These are phyloP conservation scores for Onychostoma macrolepis DNA, from an alignment of 2,113 vertebrate species.

Conservation along the genomic window DNA sequence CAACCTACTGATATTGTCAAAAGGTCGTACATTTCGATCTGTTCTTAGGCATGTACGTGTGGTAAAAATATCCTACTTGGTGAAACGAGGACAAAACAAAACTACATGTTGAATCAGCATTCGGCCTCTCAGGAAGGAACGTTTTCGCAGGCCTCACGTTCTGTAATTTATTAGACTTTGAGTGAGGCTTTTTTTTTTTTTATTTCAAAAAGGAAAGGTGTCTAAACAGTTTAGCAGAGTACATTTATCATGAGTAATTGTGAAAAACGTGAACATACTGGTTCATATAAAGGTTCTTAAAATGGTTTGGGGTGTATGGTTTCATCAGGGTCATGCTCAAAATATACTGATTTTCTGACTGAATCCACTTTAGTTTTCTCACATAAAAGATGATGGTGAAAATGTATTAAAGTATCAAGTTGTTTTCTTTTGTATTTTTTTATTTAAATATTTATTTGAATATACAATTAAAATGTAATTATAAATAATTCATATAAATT, in stretches of 20 bases:
- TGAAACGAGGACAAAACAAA: not conserved
- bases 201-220: not conserved
- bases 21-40: conserved; percentile 30
- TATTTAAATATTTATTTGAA: not conserved
- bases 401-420: not conserved
- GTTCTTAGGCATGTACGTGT: conserved; percentile 1
- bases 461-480: not conserved
- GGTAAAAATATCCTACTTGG: conserved; percentile 27
- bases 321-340: not conserved
- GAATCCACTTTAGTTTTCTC: not conserved
- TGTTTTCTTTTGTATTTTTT: not conserved
- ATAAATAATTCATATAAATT: not conserved
- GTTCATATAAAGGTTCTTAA: not conserved
- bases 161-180: not conserved
- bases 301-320: not conserved
- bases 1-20: conserved; percentile 25
- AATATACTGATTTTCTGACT: not conserved
- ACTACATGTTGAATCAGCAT: not conserved
- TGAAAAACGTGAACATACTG: not conserved
- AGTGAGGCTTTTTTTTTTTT: not conserved
- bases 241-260: not conserved
- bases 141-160: not conserved
- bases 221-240: not conserved
- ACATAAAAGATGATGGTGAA: not conserved
- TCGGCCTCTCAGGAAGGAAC: not conserved